Conservation (phyloP, 2,113 vertebrate genomes). For the Microcebus tavaratra region DNA sequence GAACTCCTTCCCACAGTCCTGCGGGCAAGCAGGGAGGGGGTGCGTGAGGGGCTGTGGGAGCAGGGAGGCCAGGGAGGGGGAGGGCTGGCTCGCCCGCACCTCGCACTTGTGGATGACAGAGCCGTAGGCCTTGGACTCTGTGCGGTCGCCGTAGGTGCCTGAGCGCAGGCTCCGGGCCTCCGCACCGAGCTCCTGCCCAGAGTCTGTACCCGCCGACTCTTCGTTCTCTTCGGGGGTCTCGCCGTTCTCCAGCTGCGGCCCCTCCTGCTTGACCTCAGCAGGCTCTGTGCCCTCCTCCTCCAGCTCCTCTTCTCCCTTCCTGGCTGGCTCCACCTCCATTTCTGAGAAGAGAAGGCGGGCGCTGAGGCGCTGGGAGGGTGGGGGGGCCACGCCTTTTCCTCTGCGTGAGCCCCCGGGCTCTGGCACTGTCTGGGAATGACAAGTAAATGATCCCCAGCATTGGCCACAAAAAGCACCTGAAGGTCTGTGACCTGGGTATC, state of each 20-base stretch:
- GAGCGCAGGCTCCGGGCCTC: constrained; percentile 84
- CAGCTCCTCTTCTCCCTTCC: constrained; percentile 73
- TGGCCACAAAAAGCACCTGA: not conserved
- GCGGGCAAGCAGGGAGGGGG: not conserved
- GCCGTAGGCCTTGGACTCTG: constrained; percentile 94
- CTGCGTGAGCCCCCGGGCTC: not conserved
- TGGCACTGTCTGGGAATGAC: too few species aligned
- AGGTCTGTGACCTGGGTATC: not conserved
- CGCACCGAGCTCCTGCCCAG: constrained; percentile 75
- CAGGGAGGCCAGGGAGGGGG: rapidly evolving
- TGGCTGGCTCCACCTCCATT: constrained; percentile 74
- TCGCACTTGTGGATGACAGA: constrained; percentile 96
- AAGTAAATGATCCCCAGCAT: not conserved
- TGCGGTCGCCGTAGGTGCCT: constrained; percentile 88
- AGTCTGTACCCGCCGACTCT: constrained; percentile 79
- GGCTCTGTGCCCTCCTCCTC: constrained; percentile 5
- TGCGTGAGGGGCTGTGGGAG: rapidly evolving
- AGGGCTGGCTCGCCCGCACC: constrained; percentile 82
- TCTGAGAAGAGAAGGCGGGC: constrained; percentile 51
- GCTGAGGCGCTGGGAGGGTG: not conserved
- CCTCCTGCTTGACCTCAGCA: constrained; percentile 39
- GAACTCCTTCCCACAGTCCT: constrained; percentile 98
- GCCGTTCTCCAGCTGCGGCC: constrained; percentile 64
- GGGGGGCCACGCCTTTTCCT: not conserved
- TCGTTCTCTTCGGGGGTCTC: constrained; percentile 79